Conservation (phyloP, 2,113 vertebrate species). For the Azemiops feae region DNA sequence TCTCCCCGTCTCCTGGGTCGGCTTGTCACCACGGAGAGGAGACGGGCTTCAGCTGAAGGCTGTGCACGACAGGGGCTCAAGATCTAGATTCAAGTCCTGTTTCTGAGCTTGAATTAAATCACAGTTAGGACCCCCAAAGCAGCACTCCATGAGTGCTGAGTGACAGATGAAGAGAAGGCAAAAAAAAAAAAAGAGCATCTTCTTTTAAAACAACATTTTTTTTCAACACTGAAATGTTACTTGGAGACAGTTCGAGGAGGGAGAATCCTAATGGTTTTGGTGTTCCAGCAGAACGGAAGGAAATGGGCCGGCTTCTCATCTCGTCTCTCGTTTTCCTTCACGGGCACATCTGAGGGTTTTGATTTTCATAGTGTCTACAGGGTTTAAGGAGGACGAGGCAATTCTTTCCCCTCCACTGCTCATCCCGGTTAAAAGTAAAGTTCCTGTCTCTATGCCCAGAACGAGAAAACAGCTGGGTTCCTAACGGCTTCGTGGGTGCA, state of each 20-base stretch:
- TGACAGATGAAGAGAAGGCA: not conserved
- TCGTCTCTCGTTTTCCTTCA: too few relatives aligned
- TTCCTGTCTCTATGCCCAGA: not conserved
- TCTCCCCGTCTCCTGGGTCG: not conserved
- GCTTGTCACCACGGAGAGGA: not conserved
- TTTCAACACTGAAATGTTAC: too few relatives aligned
- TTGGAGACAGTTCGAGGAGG: too few relatives aligned
- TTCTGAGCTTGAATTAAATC: not conserved
- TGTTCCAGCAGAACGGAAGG: not conserved
- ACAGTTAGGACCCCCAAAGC: not conserved
- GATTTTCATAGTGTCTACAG: not conserved
- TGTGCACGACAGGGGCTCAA: not conserved
- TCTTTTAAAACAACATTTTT: not conserved
- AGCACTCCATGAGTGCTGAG: not conserved
- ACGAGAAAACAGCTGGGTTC: not conserved
- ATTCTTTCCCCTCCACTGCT: not conserved
- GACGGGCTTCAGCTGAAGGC: not conserved
- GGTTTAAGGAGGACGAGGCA: too few relatives aligned
- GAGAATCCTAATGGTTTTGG: not conserved
- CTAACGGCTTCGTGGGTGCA: not conserved
- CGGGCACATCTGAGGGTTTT: not conserved
- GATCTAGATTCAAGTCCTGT: not conserved
- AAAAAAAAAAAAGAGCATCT: not conserved
- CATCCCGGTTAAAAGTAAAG: not conserved
- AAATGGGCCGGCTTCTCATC: too few relatives aligned